These are phyloP conservation scores for Acanthiza pusilla DNA, from an alignment of 2,797 vertebrate species.

Conservation along the genomic window DNA sequence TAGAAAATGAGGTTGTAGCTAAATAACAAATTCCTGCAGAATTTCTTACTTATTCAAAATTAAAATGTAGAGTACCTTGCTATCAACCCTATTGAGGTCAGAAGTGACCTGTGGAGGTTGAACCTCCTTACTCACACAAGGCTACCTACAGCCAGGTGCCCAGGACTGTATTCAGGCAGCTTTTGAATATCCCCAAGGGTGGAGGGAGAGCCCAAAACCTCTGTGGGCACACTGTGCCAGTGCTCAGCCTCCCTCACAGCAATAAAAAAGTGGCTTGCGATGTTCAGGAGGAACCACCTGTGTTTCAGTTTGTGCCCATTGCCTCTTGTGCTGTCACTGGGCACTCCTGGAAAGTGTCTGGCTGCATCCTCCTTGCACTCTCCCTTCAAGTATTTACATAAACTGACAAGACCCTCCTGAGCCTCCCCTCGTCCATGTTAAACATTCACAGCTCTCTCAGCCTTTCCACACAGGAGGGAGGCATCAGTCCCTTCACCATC, in stretches of 20 bases:
- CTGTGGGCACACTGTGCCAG: background rate
- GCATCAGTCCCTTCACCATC: background rate
- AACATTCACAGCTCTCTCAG: background rate
- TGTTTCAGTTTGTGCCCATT: background rate
- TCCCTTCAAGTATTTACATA: background rate
- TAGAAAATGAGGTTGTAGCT: background rate
- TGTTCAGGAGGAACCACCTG: background rate
- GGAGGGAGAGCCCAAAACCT: background rate
- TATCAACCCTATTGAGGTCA: background rate
- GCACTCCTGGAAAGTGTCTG: background rate
- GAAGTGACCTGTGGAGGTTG: background rate
- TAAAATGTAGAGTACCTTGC: background rate
- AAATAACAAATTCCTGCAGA: background rate
- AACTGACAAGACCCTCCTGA: background rate
- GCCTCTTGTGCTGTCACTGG: background rate
- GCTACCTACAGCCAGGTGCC: background rate
- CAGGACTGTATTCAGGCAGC: rapidly evolving
- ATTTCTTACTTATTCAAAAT: background rate
- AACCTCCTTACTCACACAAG: background rate
- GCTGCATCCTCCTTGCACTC: background rate
- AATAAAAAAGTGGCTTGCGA: background rate
- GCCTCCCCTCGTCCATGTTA: background rate
- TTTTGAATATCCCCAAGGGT: background rate
- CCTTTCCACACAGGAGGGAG: background rate
- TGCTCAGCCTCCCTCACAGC: background rate